These are phyloP conservation scores for Hylaeus volcanicus DNA, from an alignment of 1,140 invertebrate genomes.

Conservation along the genomic window DNA sequence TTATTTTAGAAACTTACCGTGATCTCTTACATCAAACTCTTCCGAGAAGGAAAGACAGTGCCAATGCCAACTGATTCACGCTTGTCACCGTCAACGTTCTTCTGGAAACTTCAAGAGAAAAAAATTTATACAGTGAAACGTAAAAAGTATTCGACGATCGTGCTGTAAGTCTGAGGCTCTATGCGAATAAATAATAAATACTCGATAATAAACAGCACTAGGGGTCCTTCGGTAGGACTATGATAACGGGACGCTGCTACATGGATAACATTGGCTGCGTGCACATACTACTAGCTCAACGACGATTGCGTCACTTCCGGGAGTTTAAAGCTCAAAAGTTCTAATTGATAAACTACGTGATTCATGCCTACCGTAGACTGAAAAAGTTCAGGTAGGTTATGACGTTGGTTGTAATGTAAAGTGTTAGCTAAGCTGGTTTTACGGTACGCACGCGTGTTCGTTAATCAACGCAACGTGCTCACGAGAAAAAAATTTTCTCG, in stretches of 20 bases:
- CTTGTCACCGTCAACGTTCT: constrained; percentile 19
- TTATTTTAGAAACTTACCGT: constrained; percentile 34
- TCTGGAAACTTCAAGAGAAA: constrained; percentile 13
- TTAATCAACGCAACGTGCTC: constrained; percentile 12
- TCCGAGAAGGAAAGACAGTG: constrained; percentile 41
- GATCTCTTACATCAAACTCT: constrained; percentile 17
- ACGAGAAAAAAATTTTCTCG: background rate
- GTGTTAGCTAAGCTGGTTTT: constrained; percentile 21
- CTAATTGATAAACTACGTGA: constrained; percentile 55
- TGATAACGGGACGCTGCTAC: constrained; percentile 48
- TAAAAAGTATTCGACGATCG: constrained; percentile 20
- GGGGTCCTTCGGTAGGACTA: constrained; percentile 3
- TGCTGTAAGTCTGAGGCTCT: constrained; percentile 24
- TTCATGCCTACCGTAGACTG: constrained; percentile 40
- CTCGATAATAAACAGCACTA: constrained; percentile 6
- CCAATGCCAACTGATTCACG: constrained; percentile 42
- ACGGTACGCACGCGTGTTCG: constrained; percentile 17
- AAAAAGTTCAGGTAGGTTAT: constrained; percentile 49
- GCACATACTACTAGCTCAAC: constrained; percentile 32
- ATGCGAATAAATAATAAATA: constrained; percentile 31
- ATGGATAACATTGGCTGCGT: constrained; percentile 41
- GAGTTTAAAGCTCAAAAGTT: constrained; percentile 47
- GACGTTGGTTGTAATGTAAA: constrained; percentile 38
- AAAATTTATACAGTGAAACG: constrained; percentile 10
- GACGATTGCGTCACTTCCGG: constrained; percentile 47